A percentile compares a stretch with the other conserved stretches of the same genome.
Evolutionary conservation across 2,113 vertebrate genomes (phyloP).

Genomic region (Alectura lathami): DNA sequence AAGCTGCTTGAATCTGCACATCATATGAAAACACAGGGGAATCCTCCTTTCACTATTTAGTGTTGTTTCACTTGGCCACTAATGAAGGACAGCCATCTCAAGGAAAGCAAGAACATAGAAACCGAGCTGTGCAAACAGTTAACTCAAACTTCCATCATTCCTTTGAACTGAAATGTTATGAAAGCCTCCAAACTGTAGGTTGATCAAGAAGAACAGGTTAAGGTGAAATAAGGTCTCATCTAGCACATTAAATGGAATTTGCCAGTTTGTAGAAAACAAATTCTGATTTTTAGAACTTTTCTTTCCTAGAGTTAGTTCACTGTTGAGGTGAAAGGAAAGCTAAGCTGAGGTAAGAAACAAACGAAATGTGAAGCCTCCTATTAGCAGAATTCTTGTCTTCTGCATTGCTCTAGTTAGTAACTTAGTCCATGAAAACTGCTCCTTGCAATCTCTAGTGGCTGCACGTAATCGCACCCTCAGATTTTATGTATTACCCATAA

Average conservation of each 20-base stretch:
- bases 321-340: not conserved
- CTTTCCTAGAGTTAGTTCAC: not conserved
- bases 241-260: not conserved
- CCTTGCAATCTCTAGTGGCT: not conserved
- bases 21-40: not conserved
- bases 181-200: not conserved
- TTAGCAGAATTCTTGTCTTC: fast-evolving
- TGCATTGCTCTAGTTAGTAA: not conserved
- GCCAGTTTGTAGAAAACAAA: not conserved
- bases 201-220: not conserved
- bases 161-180: not conserved
- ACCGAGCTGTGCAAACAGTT: not conserved
- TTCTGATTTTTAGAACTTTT: not conserved
- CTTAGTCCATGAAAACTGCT: not conserved
- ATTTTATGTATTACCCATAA: not conserved
- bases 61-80: not conserved
- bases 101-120: not conserved
- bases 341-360: not conserved
- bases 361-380: not conserved
- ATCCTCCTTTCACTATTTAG: not conserved
- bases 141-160: not conserved
- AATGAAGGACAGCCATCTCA: not conserved
- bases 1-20: not conserved
- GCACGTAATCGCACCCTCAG: not conserved
- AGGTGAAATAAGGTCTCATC: not conserved